Evolutionary conservation across 2,888 invertebrate species (phyloP).

Genomic region (Drosophila birchii): DNA sequence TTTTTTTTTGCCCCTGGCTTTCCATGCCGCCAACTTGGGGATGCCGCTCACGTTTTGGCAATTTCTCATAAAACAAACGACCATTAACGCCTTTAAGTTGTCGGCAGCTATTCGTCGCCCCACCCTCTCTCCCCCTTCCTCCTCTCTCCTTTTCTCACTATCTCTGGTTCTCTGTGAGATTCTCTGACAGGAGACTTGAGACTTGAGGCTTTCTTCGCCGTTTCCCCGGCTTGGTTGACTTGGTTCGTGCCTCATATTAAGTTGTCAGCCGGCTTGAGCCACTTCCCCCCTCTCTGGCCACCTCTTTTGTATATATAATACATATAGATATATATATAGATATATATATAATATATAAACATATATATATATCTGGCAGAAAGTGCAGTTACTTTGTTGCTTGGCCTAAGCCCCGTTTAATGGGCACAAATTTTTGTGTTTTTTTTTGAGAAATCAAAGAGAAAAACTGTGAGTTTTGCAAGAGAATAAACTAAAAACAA

Average conservation of each 20-base stretch:
- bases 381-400: conserved; percentile 45
- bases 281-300: conserved; percentile 1
- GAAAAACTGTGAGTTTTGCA: background rate
- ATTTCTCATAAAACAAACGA: conserved; percentile 85
- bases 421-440: conserved; percentile 50
- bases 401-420: conserved; percentile 72
- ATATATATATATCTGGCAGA: conserved; percentile 8
- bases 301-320: background rate
- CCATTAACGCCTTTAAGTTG: conserved; percentile 83
- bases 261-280: conserved; percentile 63
- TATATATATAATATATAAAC: background rate
- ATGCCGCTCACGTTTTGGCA: conserved; percentile 84
- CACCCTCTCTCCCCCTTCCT: background rate
- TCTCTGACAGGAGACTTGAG: conserved; percentile 34
- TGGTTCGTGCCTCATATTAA: conserved; percentile 77
- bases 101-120: conserved; percentile 67
- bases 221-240: conserved; percentile 56
- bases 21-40: conserved; percentile 16
- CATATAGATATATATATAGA: background rate
- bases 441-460: background rate
- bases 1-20: background rate
- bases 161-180: conserved; percentile 7
- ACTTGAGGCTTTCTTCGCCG: conserved; percentile 31
- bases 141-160: background rate
- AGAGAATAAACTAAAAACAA: background rate